Base-by-base conservation (phyloP, 2,888 invertebrate species). In the Patella pellucida region DNA sequence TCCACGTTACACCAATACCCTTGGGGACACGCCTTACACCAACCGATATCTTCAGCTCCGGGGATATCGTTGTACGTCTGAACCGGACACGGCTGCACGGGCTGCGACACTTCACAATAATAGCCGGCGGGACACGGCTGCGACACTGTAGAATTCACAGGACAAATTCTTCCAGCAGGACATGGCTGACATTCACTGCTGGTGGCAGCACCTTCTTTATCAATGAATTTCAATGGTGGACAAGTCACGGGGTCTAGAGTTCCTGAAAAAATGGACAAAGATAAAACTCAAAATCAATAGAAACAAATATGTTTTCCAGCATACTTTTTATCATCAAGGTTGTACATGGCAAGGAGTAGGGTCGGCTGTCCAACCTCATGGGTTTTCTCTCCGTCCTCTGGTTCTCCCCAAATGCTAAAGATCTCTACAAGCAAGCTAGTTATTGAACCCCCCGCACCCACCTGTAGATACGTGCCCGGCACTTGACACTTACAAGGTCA, bases 81-180 rank as follows among this genome's bases (percentile, higher is more conserved):
- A 5, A 72, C 75, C 0, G 85, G 85, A 76, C 89, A 89, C n/a
- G 77, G 78, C 41, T 80, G 73, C 14, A 77, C 77, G 4, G 76
- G 74, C 16, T 78, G 78, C 19, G 83, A 80, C 41, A 82, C 85
- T 16, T 81, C 79, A 73, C 90, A 90, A 81, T 88, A 90, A 75
- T 85, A 84, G 0, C 90, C 90, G 15, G 86, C 83, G 76, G 80
- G 82, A 77, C 90, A 90, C 0, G 87, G 86, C 71, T 85, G 79
- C 3, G 90, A 86, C 9, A 89, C 69, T n/a, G 86, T 86, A 1
- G 88, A 85, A 56, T 85, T 85, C n/a, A 79, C 79, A 0, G 89
- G 87, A 80, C 90, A 90, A 50, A 86, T 85, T 19, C 85, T 78
- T 3, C 90, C 90, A n/a, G 88, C 88, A 0, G 89, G 89, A 77